These are phyloP conservation scores for Anomalospiza imberbis DNA, from an alignment of 2,797 vertebrate genomes.

Conservation along the genomic window DNA sequence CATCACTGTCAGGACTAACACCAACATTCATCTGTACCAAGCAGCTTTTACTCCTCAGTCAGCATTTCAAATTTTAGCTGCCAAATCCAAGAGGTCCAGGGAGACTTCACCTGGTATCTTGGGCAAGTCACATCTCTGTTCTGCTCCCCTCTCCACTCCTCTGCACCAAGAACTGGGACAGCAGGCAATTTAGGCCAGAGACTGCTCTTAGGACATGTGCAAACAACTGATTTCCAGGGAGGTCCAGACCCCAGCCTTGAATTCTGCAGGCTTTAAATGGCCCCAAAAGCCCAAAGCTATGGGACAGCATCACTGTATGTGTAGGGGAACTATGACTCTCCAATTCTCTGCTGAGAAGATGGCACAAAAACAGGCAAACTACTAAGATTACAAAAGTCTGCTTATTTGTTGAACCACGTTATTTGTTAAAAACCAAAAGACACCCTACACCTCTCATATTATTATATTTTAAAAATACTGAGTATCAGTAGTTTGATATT, in stretches of 20 bases:
- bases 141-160: neutral
- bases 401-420: neutral
- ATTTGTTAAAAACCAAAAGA: neutral
- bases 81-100: neutral
- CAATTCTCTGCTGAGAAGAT: neutral
- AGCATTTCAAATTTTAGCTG: neutral
- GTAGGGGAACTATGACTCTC: neutral
- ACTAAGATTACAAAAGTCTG: neutral
- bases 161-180: neutral
- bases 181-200: neutral
- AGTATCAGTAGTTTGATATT: neutral
- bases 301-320: neutral
- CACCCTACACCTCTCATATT: neutral
- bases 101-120: neutral
- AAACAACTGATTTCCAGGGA: neutral
- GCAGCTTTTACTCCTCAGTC: neutral
- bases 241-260: neutral
- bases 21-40: neutral
- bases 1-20: neutral
- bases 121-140: neutral
- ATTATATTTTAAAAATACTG: neutral
- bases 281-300: neutral
- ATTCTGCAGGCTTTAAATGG: neutral
- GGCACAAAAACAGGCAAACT: neutral
- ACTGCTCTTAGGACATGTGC: neutral